Percentiles rank a stretch among this genome's conserved stretches.
Evolutionary conservation across 2,113 vertebrate genomes (phyloP).

Genomic region (Callocephalon fimbriatum): DNA sequence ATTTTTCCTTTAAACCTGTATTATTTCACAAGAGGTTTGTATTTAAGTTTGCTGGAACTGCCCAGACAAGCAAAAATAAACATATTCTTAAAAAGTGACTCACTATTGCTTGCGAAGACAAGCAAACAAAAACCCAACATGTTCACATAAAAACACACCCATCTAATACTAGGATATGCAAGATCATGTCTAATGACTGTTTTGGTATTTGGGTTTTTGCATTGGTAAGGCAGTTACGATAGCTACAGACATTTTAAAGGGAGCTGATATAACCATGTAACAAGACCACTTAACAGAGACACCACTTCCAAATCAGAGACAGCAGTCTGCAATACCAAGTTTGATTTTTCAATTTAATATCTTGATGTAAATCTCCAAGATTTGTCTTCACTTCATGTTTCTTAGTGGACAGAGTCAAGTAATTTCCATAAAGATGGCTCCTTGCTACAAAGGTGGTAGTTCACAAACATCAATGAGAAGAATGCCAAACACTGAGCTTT

Average conservation of each 20-base stretch:
- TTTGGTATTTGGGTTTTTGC: not conserved
- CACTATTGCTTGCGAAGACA: not conserved
- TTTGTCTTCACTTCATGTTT: not conserved
- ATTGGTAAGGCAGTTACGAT: not conserved
- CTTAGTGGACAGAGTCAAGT: not conserved
- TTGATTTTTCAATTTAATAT: not conserved
- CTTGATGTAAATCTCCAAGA: not conserved
- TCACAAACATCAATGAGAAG: not conserved
- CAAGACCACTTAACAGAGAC: not conserved
- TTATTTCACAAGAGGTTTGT: not conserved
- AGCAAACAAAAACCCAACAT: not conserved
- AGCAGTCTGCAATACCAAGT: accelerated
- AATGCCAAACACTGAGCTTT: accelerated
- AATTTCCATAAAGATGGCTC: not conserved
- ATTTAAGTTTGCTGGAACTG: not conserved
- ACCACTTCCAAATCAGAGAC: not conserved
- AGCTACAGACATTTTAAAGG: not conserved
- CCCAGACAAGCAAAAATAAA: not conserved
- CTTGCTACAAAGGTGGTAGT: not conserved
- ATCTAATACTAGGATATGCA: not conserved
- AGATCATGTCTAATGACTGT: not conserved
- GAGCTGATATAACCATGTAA: not conserved
- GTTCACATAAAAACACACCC: not conserved
- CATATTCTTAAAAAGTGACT: not conserved
- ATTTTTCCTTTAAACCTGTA: not conserved